A percentile compares a stretch with the other conserved stretches of the same genome.
Evolutionary conservation across 2,797 vertebrate species (phyloP).

Genomic region (Pagetopsis macropterus): DNA sequence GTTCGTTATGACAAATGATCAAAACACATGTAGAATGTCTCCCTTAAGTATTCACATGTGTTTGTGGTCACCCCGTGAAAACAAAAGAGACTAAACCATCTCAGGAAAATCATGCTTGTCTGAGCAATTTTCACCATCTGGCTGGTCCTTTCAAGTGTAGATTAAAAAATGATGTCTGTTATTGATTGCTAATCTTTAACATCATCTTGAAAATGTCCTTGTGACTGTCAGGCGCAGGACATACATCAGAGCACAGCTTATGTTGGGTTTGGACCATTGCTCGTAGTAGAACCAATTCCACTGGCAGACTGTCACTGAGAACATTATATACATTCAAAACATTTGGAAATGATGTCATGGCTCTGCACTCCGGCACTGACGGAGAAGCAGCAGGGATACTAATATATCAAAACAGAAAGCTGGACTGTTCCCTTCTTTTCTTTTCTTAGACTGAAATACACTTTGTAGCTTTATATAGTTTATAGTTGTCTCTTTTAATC

Average conservation of each 20-base stretch:
- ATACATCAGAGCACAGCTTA: slow-evolving; percentile 51
- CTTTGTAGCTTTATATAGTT: slow-evolving; percentile 13
- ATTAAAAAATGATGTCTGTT: slow-evolving; percentile 61
- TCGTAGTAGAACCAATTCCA: slow-evolving; percentile 44
- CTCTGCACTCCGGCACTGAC: slow-evolving; percentile 44
- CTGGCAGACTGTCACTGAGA: slow-evolving; percentile 62
- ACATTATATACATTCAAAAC: slow-evolving; percentile 56
- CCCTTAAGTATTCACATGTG: slow-evolving; percentile 69
- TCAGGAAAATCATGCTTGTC: slow-evolving; percentile 52
- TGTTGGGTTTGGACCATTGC: slow-evolving; percentile 40
- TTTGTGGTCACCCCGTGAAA: slow-evolving; percentile 67
- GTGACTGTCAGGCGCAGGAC: slow-evolving; percentile 43
- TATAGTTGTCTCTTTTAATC: slow-evolving; percentile 32
- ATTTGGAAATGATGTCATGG: slow-evolving; percentile 65
- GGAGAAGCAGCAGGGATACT: slow-evolving; percentile 54
- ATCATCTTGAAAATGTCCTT: slow-evolving; percentile 54
- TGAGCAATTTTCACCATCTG: slow-evolving; percentile 57
- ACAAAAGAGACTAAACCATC: slow-evolving; percentile 46
- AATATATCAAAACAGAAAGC: slow-evolving; percentile 39
- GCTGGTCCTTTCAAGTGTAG: slow-evolving; percentile 63
- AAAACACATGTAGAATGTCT: slow-evolving; percentile 52
- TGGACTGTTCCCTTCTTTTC: slow-evolving; percentile 23
- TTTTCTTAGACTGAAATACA: slow-evolving; percentile 20
- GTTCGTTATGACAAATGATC: slow-evolving; percentile 64
- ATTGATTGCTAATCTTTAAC: slow-evolving; percentile 71